These are phyloP conservation scores for Piscicola geometra DNA, from an alignment of 2,888 invertebrate genomes.

Conservation along the genomic window DNA sequence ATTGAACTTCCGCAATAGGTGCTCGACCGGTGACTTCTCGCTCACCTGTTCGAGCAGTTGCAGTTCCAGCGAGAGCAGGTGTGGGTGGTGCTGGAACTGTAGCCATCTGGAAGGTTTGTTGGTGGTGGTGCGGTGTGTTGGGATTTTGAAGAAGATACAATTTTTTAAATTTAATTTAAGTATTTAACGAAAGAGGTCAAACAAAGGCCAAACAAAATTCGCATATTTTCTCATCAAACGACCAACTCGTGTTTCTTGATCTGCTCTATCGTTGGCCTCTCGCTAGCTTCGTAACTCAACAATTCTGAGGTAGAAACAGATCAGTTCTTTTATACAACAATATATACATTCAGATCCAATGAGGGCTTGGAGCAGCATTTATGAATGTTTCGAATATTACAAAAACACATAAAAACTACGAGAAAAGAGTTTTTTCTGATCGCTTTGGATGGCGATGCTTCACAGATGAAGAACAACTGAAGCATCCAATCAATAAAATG, in stretches of 20 bases:
- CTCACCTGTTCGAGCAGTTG: neutral
- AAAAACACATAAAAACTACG: too few species aligned
- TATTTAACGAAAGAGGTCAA: too few species aligned
- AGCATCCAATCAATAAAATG: too few species aligned
- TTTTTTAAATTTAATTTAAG: too few species aligned
- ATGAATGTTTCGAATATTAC: too few species aligned
- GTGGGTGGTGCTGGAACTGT: neutral
- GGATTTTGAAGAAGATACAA: too few species aligned
- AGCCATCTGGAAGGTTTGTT: neutral
- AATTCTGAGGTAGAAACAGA: neutral
- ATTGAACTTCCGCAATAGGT: neutral
- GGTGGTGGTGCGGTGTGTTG: neutral
- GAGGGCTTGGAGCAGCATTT: too few species aligned
- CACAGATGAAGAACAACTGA: too few species aligned
- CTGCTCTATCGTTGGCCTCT: slow-evolving; percentile 12
- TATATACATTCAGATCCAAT: too few species aligned
- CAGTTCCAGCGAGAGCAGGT: neutral
- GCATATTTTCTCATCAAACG: neutral
- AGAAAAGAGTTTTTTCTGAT: too few species aligned
- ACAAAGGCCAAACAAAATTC: too few species aligned
- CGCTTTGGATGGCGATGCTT: too few species aligned
- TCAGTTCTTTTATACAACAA: neutral
- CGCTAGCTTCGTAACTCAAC: slow-evolving; percentile 13
- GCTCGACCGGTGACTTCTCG: neutral
- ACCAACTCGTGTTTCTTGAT: slow-evolving; percentile 22